Conservation (phyloP, 2,888 invertebrate genomes). For the Acanthosepion esculentum region DNA sequence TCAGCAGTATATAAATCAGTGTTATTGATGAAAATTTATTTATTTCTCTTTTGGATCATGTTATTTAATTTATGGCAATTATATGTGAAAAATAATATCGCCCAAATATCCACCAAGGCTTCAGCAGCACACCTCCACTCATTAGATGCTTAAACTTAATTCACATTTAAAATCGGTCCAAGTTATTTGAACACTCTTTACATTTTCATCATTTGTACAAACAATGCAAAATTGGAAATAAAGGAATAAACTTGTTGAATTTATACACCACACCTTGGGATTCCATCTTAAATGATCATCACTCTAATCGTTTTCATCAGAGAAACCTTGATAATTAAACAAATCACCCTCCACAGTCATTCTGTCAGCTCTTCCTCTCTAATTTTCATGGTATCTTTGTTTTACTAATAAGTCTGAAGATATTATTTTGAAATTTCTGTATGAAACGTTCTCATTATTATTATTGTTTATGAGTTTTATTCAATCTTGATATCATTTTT, state of each 20-base stretch:
- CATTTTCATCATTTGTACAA: background rate
- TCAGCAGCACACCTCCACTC: no score
- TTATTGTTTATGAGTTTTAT: background rate
- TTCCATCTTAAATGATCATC: background rate
- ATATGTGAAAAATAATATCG: no score
- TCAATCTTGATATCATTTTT: background rate
- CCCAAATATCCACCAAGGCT: no score
- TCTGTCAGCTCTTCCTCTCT: background rate
- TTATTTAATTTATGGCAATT: no score
- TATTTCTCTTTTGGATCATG: background rate
- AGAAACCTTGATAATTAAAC: background rate
- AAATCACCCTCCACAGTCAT: background rate
- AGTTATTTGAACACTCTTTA: background rate
- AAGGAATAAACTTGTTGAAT: background rate
- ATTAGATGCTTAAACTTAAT: no score
- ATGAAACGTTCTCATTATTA: background rate
- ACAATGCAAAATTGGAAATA: background rate
- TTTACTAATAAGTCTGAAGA: background rate
- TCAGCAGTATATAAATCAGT: no score
- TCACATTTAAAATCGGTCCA: no score
- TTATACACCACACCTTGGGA: background rate
- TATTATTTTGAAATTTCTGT: background rate
- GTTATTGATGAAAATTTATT: background rate
- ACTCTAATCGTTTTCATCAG: background rate
- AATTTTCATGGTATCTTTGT: background rate